Base-by-base conservation (phyloP, 2,113 vertebrate species). In the Ciconia maguari region DNA sequence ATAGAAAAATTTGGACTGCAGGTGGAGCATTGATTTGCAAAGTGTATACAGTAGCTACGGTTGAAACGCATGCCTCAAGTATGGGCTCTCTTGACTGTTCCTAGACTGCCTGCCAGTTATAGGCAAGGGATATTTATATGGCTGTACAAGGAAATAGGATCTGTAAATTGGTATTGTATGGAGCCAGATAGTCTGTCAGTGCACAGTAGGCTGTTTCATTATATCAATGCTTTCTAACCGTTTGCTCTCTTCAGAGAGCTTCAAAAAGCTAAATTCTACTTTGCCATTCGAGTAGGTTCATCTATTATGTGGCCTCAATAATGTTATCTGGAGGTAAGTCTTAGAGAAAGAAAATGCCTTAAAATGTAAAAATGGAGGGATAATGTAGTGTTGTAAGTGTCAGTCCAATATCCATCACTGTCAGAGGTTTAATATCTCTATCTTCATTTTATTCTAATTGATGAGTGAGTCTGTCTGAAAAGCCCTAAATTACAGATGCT, bases 401-500 rank as follows among this genome's bases (percentile, higher is more conserved):
- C 96, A 92, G 66, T 80, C 92, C 60, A 48, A 83, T 96, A 96
- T 96, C 96, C 87, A 84, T 98, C 96, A 82, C 86, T 65, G 54
- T 86, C 96, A 98, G 68, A 90, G 96, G 88, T 97, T 92, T 97
- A 96, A 94, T 98, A 94, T 97, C 93, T 98, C 82, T 96, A 96
- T 97, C 93, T 97, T 95, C 79, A 71, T 97, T 98, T 95, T 90
- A 88, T 91, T 97, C 94, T 98, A 98, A 98, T 97, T 98, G 98
- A 98, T 98, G 96, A 97, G 81, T 80, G 95, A 98, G 84, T 94
- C 94, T 95, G 85, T 96, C 97, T 98, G 97, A 98, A 98, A 98
- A 98, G 96, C 93, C 22, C 97, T 98, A 98, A 98, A 98, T 98
- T 98, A 93, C 96, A 94, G 94, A 96, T 96, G 94, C 96, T 89